Base-by-base conservation (phyloP, 2,113 vertebrate genomes). In the Calidris pygmaea region DNA sequence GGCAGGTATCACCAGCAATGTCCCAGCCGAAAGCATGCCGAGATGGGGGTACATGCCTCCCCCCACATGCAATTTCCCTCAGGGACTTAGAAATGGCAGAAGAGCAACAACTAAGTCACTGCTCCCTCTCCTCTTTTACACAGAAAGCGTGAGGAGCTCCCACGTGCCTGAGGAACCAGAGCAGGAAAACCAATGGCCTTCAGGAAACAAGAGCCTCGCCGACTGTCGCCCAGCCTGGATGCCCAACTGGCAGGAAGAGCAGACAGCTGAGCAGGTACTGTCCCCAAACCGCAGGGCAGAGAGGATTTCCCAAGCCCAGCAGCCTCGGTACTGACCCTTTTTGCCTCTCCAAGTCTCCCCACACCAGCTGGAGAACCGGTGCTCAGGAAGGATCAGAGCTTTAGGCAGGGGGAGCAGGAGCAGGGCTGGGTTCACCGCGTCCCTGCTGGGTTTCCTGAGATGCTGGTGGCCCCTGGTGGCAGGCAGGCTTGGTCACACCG, bases 291-390 rank as follows among this genome's bases (percentile, higher is more conserved):
- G 1, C 45, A 32, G 56, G 45, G 30, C 85, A 77, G 73, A 74
- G 85, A 67, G 56, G 21, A 58, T 45, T 70, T 82, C 59, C 26
- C 85, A 78, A 7, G 65, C 76, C 75, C 85, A 71, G 79, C 82
- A 89, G 77, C 47, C 85, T 65, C 71, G 20, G 53, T 19, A 52
- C 71, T 56, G 60, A 78, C 14, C 76, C 91, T 72, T 53, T 32
- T 14, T 93, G 92, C 85, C 95, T 84, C 88, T 94, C 85, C 86
- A 88, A 92, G 73, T 68, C 88, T 95, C 73, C 92, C 80, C 73
- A 90, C 92, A 96, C 84, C 88, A 86, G 89, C 71, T 87, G 77
- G 94, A 96, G 93, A 96, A 86, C 92, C 7, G 5, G 92, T 93
- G 79, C 76, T 81, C 56, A 56, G 93, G 93, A 92, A 90, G 84